These are phyloP conservation scores for Lichenostomus cassidix DNA, from an alignment of 2,113 vertebrate species.

Conservation along the genomic window DNA sequence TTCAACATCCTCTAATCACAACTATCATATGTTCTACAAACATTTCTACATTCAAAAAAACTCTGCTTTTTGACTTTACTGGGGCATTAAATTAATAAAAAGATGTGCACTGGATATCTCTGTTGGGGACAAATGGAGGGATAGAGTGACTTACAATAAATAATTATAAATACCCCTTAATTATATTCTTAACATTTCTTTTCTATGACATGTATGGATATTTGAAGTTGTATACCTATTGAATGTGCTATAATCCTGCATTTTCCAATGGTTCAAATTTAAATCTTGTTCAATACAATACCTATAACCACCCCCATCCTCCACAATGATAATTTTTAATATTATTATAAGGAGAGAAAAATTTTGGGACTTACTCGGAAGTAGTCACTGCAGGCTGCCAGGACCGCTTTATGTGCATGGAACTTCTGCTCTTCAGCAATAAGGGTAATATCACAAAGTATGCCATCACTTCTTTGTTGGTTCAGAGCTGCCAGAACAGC, in stretches of 20 bases:
- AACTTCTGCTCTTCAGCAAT: constrained; percentile 96
- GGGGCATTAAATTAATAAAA: not conserved
- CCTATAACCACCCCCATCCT: not conserved
- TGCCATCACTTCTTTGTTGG: constrained; percentile 93
- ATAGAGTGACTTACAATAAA: not conserved
- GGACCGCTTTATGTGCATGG: constrained; percentile 93
- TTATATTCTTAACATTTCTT: not conserved
- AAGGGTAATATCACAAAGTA: constrained; percentile 93
- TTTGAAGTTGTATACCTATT: not conserved
- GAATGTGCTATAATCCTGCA: not conserved
- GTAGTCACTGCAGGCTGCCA: constrained; percentile 97
- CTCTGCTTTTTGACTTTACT: not conserved
- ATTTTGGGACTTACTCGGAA: constrained; percentile 85
- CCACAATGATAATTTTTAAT: not conserved
- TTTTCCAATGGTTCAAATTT: not conserved
- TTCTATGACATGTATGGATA: not conserved
- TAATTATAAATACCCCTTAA: not conserved
- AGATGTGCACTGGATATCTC: not conserved
- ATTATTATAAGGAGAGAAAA: not conserved
- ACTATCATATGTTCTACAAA: not conserved
- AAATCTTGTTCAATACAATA: not conserved
- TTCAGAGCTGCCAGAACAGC: constrained; percentile 92
- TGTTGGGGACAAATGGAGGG: not conserved
- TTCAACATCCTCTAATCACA: not conserved
- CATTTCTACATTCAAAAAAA: not conserved